Evolutionary conservation across 2,888 invertebrate species (phyloP), one percentile per base, ranked within the genome.

Genomic region (Nomada fucata): DNA sequence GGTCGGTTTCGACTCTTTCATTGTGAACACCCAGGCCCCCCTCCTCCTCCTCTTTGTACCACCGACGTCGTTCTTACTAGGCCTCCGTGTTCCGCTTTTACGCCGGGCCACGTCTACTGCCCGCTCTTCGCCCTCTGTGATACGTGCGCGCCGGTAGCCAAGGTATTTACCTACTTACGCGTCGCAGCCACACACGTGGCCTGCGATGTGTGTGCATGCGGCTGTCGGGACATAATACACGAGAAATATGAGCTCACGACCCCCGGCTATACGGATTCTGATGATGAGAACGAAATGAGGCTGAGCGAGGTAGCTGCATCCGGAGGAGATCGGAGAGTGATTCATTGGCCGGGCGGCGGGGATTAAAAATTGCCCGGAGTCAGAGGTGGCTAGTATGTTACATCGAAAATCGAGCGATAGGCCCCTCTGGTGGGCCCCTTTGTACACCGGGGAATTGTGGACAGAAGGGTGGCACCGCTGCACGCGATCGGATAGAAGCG

Each of bases 241-340:
- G 87, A 90, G 91, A 91, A 90, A 90, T 91, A 91, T 90, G 90
- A 88, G 91, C 91, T 90, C 91, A 90, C 86, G 91, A 91, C 91
- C 91, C 84, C 84, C 82, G 80, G 84, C 87, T 79, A 82, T 84
- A 82, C 82, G 84, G 87, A 87, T 87, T 87, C 87, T 81, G 83
- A 84, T 82, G 87, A 87, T 87, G 87, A 84, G 87, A 87, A 87
- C 82, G 87, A 87, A 87, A 87, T 76, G 87, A 87, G 87, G 85
- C 83, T 84, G 85, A 78, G 74, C 72, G 57, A 55, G 76, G 81
- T 83, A 83, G 81, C 84, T 47, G 83, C 77, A 71, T 77, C 84
- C 80, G 72, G 76, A 79, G 83, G 63, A 80, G 84, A 80, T 82
- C 82, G 74, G 74, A 74, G 68, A 75, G 80, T 83, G 83, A 83